Percentiles rank a stretch among this genome's conserved stretches.
Conservation (phyloP, 2,888 invertebrate species). For the Alentia gelatinosa region DNA sequence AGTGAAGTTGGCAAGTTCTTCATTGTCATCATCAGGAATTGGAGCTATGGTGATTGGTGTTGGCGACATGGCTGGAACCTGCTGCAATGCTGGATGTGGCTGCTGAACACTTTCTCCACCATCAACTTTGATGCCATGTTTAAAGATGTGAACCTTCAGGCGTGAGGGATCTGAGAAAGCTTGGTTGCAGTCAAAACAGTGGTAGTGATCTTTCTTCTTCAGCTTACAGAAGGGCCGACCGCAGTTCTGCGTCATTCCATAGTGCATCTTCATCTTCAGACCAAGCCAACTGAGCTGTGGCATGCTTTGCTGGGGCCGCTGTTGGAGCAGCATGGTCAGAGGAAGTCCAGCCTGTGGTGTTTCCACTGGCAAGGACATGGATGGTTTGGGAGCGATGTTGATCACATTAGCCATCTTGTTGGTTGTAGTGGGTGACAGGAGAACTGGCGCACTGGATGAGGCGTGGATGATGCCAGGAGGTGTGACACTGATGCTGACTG, state of each 20-base stretch:
- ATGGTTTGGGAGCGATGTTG: conserved; percentile 59
- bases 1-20: conserved; percentile 22
- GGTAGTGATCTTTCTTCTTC: conserved; percentile 89
- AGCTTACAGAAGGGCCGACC: conserved; percentile 90
- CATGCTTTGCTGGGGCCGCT: conserved; percentile 47
- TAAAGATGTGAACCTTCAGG: conserved; percentile 86
- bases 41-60: conserved; percentile 45
- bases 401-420: conserved; percentile 41
- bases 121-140: conserved; percentile 82
- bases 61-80: neutral
- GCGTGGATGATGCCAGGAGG: conserved; percentile 41
- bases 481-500: conserved; percentile 1
- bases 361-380: neutral
- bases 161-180: conserved; percentile 88
- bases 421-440: neutral
- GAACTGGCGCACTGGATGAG: neutral
- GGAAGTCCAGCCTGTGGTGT: conserved; percentile 24
- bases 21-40: conserved; percentile 56
- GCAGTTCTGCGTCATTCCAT: conserved; percentile 81
- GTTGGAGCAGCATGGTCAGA: conserved; percentile 61
- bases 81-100: neutral
- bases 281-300: conserved; percentile 60
- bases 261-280: conserved; percentile 75
- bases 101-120: neutral
- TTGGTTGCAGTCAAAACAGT: conserved; percentile 90